Percentiles rank a stretch among this genome's conserved stretches.
Conservation (phyloP, 2,888 invertebrate species). For the Cephalotes varians region DNA sequence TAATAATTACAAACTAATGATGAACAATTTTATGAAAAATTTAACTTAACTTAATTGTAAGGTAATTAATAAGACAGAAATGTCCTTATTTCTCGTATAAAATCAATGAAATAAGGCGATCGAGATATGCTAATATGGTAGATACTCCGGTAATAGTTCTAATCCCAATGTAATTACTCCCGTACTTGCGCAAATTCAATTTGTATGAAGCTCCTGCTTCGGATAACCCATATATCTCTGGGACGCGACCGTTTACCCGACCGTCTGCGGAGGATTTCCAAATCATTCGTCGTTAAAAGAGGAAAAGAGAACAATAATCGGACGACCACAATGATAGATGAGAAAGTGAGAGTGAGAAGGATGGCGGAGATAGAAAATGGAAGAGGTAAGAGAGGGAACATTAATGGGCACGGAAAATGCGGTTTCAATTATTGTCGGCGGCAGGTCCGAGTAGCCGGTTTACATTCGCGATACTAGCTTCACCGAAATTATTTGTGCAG, state of each 20-base stretch:
- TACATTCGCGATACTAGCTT: constrained; percentile 78
- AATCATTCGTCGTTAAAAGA: constrained; percentile 77
- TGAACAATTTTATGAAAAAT: background rate
- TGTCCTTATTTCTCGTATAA: constrained; percentile 49
- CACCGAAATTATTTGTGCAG: constrained; percentile 69
- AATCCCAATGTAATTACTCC: constrained; percentile 83
- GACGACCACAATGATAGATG: background rate
- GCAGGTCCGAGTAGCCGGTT: constrained; percentile 75
- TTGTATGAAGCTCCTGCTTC: constrained; percentile 80
- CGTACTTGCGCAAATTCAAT: constrained; percentile 84
- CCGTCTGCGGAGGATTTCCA: constrained; percentile 73
- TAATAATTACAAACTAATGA: background rate
- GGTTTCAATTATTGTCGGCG: constrained; percentile 80
- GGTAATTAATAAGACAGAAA: background rate
- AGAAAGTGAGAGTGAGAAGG: constrained; percentile 52
- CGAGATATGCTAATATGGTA: constrained; percentile 41
- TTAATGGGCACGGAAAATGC: constrained; percentile 79
- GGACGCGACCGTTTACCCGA: constrained; percentile 66
- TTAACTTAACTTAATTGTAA: background rate
- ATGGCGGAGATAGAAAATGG: constrained; percentile 50
- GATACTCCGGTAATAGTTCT: constrained; percentile 80
- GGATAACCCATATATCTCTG: constrained; percentile 80
- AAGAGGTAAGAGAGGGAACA: constrained; percentile 61
- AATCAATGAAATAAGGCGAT: constrained; percentile 59
- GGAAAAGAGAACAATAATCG: constrained; percentile 63